These are phyloP conservation scores for Chamaetylas fuelleborni DNA, from an alignment of 2,113 vertebrate genomes.

Conservation along the genomic window DNA sequence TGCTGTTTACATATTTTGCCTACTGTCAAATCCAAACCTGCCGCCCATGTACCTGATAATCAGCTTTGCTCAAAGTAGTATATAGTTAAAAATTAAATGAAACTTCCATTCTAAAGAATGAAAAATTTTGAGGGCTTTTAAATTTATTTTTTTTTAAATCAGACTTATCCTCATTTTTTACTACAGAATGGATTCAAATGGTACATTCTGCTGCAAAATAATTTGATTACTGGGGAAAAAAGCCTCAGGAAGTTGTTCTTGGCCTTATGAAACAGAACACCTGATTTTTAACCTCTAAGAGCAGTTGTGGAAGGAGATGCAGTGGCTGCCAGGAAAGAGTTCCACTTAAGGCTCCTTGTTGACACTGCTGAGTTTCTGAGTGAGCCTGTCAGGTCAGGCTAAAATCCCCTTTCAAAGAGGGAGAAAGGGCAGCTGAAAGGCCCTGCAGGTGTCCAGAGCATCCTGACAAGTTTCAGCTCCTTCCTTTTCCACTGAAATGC, in stretches of 20 bases:
- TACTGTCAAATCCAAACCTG: not conserved
- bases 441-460: not conserved
- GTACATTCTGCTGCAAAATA: not conserved
- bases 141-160: no score
- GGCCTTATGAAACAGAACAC: not conserved
- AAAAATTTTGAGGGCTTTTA: not conserved
- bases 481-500: not conserved
- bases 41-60: not conserved
- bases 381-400: not conserved
- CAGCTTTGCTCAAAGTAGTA: not conserved
- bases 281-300: not conserved
- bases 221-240: not conserved
- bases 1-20: not conserved
- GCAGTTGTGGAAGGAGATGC: not conserved
- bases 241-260: not conserved
- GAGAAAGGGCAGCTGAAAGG: not conserved
- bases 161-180: not conserved
- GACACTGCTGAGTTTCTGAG: not conserved
- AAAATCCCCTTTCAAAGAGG: not conserved
- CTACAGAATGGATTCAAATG: not conserved
- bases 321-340: accelerated
- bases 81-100: not conserved
- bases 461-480: not conserved
- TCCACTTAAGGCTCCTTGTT: not conserved
- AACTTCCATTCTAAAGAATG: not conserved